Conservation (phyloP, 2,888 invertebrate species). For the Atethmia centrago region DNA sequence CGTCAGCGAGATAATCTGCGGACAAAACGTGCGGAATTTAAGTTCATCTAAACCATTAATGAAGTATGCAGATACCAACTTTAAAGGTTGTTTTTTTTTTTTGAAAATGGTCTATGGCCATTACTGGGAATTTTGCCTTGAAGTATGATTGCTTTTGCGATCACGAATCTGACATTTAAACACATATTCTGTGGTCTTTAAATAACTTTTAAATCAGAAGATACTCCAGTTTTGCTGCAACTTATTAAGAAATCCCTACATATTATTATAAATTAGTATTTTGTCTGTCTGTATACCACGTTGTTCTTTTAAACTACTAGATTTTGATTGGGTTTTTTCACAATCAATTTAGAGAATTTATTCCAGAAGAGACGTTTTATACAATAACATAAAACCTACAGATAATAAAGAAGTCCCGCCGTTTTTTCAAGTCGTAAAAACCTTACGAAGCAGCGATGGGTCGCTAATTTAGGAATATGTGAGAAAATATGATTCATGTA, state of each 20-base stretch:
- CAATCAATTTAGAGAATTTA: too few species aligned
- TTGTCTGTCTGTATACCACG: background rate
- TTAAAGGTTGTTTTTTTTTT: background rate
- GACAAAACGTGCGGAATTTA: constrained; percentile 25
- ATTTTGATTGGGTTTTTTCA: background rate
- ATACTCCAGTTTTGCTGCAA: too few species aligned
- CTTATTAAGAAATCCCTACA: too few species aligned
- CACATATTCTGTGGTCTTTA: too few species aligned
- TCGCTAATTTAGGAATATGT: background rate
- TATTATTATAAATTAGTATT: background rate
- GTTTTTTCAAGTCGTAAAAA: background rate
- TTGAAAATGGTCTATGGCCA: background rate
- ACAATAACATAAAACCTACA: too few species aligned
- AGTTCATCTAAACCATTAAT: constrained; percentile 9
- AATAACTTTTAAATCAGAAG: too few species aligned
- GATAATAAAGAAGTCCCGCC: background rate
- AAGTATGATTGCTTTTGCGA: background rate
- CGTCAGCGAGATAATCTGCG: constrained; percentile 35
- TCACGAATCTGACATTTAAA: background rate
- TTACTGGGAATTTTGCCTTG: background rate
- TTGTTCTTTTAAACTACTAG: background rate
- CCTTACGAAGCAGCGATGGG: background rate
- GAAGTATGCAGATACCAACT: background rate
- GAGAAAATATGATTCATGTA: background rate
- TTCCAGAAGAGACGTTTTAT: too few species aligned